Evolutionary conservation across 2,888 invertebrate species (phyloP).

Genomic region (Netelia melanura): DNA sequence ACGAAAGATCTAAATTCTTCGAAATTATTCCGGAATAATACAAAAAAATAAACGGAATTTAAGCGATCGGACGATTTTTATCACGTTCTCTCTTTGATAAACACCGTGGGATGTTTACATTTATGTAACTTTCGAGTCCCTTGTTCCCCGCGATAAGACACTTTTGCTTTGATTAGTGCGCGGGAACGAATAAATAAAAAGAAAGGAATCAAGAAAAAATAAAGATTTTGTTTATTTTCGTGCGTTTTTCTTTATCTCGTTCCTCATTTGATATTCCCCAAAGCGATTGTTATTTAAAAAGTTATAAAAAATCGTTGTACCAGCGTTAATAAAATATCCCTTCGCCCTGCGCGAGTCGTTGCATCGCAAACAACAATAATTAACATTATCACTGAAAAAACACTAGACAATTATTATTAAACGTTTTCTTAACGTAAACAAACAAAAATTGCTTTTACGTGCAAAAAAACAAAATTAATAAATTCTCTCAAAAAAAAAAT

Average conservation of each 20-base stretch:
- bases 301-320: neutral
- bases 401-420: neutral
- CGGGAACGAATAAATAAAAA: neutral
- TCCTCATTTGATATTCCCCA: constrained; percentile 50
- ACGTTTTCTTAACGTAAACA: neutral
- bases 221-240: neutral
- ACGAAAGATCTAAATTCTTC: neutral
- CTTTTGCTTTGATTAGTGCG: neutral
- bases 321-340: no score
- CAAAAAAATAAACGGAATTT: neutral
- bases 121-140: neutral
- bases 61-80: constrained; percentile 11
- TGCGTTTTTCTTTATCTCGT: constrained; percentile 25
- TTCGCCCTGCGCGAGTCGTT: no score
- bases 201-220: neutral
- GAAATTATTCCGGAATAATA: neutral
- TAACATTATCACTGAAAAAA: no score
- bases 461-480: neutral
- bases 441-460: neutral
- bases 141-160: constrained; percentile 23
- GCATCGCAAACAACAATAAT: no score
- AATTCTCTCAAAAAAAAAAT: neutral
- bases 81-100: neutral
- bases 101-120: neutral
- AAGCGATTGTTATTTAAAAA: neutral